Evolutionary conservation across 2,113 vertebrate genomes (phyloP), one percentile per base, ranked within the genome.

Genomic region (Boulengeromyrus knoepffleri): DNA sequence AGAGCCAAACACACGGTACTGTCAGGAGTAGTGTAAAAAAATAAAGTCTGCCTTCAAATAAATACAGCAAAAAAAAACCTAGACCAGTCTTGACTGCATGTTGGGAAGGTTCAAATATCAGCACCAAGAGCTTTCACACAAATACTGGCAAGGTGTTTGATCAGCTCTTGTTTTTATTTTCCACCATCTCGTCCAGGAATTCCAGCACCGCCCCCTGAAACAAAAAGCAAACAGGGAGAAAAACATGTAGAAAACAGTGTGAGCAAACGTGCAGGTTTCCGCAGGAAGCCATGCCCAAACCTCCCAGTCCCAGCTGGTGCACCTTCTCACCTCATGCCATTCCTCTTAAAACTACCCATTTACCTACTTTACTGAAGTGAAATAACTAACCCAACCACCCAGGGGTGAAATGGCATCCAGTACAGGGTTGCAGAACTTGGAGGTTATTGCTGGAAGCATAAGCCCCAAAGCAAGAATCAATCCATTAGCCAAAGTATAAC

Each of bases 131-230:
- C 70, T 17, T 27, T 39, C 27, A 77, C 31, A 77, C 31, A 15
- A 39, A 17, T 13, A 39, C 36, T 56, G 85, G 10, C n/a, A 6
- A 39, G 85, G 24, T 7, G 85, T 87, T 31, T 19, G 5, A 70
- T 89, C 53, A 89, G 62, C 88, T 89, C 31, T 66, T 49, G 12
- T 89, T 58, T 21, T 89, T 45, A 46, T 9, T 66, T 49, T 89
- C 62, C 62, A 31, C 45, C 31, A 27, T 24, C 10, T 77, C 46
- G 9, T 74, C 45, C 17, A 74, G 39, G 46, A 50, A 31, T 24
- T 58, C 36, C 88, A 74, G 88, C 66, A 89, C 88, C 88, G 31
- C 88, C 27, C 31, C 53, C 88, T 89, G 15, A 42, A n/a, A 58
- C 6, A 36, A 45, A 19, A 88, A 88, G 31, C 27, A 39, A 27